Base-by-base conservation (phyloP, 2,888 invertebrate species). In the Yponomeuta cagnagella region DNA sequence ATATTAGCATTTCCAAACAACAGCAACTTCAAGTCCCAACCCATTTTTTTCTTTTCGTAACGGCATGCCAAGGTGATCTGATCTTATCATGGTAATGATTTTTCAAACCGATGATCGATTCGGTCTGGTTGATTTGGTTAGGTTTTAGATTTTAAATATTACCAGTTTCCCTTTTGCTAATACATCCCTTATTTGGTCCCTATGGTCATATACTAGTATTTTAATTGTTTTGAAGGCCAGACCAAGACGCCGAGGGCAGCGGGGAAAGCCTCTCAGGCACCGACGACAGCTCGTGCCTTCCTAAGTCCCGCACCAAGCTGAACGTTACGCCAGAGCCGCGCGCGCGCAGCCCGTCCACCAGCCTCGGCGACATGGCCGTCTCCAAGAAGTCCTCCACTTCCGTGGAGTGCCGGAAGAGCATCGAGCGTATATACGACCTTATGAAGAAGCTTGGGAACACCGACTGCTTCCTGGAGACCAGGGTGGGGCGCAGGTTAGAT, bases 391-490 rank as follows among this genome's bases (percentile, higher is more conserved):
- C 52, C 30, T 64, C 23, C 64, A 64, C 64, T 10, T 64, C 52
- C 4, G 52, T 58, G 15, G 52, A 88, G 76, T 90, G 87, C 72
- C 83, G 85, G 74, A 86, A 86, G 76, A 90, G 87, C 75, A 90
- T 91, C 71, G 87, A 90, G 69, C 87, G 88, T 80, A 81, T 91
- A 74, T 90, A 90, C 73, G 78, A 81, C 73, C 80, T 92, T 67
- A 85, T 92, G 76, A 87, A 84, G 52, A 84, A 83, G 70, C 73
- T 84, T 12, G 79, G 76, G 9, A 83, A 82, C 67, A 71, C 71
- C 10, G 78, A 80, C 58, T 30, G 52, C 52, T 58, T 58, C 52
- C 52, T 58, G 52, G 52, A 71, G 72, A 2, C 70, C 70, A 48
- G 80, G 81, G 52, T 15, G 52, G 15, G 15, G 52, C 15, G 52